Evolutionary conservation across 2,888 invertebrate species (phyloP).

Genomic region (Vanessa cardui): DNA sequence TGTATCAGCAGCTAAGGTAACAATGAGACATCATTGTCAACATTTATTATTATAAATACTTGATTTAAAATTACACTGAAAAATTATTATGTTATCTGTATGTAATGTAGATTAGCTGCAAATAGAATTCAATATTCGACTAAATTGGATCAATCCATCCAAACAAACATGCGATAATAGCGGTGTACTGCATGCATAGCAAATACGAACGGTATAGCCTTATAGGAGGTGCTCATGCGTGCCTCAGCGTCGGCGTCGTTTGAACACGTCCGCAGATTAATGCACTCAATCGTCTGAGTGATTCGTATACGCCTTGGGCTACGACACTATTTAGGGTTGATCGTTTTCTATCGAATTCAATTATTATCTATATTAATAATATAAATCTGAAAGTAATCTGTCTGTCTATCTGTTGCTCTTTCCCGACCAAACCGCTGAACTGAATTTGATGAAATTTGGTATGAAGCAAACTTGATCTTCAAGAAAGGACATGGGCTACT

Average conservation of each 20-base stretch:
- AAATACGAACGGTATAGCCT: constrained; percentile 45
- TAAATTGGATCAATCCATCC: constrained; percentile 18
- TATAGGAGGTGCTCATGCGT: constrained; percentile 49
- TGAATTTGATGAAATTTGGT: no score
- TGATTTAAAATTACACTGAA: neutral
- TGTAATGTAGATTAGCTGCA: neutral
- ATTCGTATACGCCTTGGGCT: constrained; percentile 52
- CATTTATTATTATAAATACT: no score
- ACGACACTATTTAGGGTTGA: constrained; percentile 19
- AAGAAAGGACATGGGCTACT: no score
- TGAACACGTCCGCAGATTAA: constrained; percentile 62
- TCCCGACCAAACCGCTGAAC: no score
- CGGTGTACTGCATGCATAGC: constrained; percentile 37
- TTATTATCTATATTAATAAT: neutral
- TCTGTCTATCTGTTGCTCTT: no score
- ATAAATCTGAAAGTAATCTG: no score
- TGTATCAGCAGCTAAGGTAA: no score
- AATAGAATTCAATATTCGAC: constrained; percentile 15
- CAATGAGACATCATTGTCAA: no score
- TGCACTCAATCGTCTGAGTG: constrained; percentile 66
- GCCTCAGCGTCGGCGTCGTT: constrained; percentile 51
- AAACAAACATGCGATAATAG: constrained; percentile 20
- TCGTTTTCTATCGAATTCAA: neutral
- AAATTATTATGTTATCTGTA: neutral
- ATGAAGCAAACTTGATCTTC: no score